Conservation (phyloP, 2,888 invertebrate species). For the Rhingia rostrata region DNA sequence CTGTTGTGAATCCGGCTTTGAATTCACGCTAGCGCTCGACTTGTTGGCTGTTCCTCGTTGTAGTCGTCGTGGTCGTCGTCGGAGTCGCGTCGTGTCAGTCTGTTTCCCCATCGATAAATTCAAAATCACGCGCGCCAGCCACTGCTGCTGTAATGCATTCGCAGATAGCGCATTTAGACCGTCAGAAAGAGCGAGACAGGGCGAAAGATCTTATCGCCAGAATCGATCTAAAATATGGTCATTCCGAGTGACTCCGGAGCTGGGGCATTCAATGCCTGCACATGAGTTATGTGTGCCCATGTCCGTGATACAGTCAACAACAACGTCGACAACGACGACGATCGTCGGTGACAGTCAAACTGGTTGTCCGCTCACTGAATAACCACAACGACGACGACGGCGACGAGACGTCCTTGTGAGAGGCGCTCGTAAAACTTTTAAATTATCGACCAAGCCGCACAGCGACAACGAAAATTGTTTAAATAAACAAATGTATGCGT, state of each 20-base stretch:
- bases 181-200: slow-evolving; percentile 10
- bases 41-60: slow-evolving; percentile 34
- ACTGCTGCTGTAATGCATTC: slow-evolving; percentile 50
- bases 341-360: slow-evolving; percentile 62
- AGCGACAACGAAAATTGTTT: slow-evolving; percentile 57
- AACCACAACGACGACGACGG: slow-evolving; percentile 31
- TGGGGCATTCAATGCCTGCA: slow-evolving; percentile 65
- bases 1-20: slow-evolving; percentile 69
- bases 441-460: slow-evolving; percentile 64
- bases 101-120: slow-evolving; percentile 72
- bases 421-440: slow-evolving; percentile 71
- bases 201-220: slow-evolving; percentile 68
- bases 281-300: slow-evolving; percentile 74
- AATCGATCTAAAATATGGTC: slow-evolving; percentile 74
- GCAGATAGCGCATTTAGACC: slow-evolving; percentile 59
- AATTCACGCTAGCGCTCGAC: slow-evolving; percentile 57
- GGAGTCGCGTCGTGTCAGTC: slow-evolving; percentile 46
- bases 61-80: slow-evolving; percentile 3
- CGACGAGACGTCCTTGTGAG: slow-evolving; percentile 72
- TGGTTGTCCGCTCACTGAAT: slow-evolving; percentile 63
- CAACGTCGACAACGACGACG: slow-evolving; percentile 46
- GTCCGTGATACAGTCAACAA: slow-evolving; percentile 59
- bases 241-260: slow-evolving; percentile 56
- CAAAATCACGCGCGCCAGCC: slow-evolving; percentile 66
- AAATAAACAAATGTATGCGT: slow-evolving; percentile 66